phyloP scores from a whole-genome alignment of 2,797 vertebrate genomes.

The Potorous gilbertii region DNA sequence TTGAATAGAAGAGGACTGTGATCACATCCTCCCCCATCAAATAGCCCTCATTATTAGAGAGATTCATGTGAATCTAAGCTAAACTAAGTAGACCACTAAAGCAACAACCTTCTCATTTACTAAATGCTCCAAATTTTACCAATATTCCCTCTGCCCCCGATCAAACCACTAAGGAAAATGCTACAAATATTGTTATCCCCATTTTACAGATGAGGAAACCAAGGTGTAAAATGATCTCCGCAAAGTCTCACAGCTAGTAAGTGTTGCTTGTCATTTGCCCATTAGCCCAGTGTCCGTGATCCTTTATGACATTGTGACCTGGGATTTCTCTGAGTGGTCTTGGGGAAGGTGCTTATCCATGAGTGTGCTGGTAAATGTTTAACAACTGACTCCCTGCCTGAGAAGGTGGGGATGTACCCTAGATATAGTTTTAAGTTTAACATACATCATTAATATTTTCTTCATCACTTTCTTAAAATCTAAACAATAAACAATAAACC shows the following conservation, averaged over 20 bases:
- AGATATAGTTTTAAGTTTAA: not conserved
- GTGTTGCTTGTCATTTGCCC: not conserved
- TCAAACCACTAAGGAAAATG: not conserved
- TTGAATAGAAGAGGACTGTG: not conserved
- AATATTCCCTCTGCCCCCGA: not conserved
- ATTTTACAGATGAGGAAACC: not conserved
- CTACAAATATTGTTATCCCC: not conserved
- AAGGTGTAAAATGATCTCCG: not conserved
- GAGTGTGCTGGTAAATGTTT: conserved; percentile 1
- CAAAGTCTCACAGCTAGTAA: not conserved
- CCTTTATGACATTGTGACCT: not conserved
- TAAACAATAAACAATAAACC: not conserved
- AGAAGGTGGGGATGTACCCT: not conserved
- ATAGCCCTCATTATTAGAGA: not conserved
- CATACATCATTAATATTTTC: not conserved
- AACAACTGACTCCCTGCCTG: not conserved
- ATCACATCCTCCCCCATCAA: not conserved
- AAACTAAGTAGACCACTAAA: not conserved
- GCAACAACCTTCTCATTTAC: not conserved
- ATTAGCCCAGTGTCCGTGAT: not conserved
- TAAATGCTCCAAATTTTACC: not conserved
- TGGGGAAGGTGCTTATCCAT: not conserved
- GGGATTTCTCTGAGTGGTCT: not conserved
- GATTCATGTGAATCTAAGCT: not conserved
- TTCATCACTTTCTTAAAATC: not conserved